Percentiles rank a stretch among this genome's conserved stretches.
These are phyloP conservation scores for Antheraea mylitta DNA, from an alignment of 1,140 invertebrate genomes.

Conservation along the genomic window DNA sequence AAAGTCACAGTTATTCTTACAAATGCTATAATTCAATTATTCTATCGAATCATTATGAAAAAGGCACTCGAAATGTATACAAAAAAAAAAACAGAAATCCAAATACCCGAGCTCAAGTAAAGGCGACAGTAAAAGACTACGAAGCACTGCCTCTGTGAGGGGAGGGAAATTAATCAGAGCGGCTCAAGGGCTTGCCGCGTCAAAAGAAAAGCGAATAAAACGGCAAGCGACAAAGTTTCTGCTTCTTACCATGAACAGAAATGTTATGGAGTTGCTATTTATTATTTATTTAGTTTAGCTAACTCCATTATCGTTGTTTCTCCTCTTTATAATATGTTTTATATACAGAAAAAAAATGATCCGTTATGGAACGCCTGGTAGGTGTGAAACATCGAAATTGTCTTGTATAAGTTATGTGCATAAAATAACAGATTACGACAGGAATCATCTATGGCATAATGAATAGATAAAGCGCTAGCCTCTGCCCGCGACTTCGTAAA, in stretches of 20 bases:
- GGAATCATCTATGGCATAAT: no score
- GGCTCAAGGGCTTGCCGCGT: constrained; percentile 71
- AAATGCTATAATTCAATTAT: no score
- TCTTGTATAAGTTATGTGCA: no score
- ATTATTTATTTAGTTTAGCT: not conserved
- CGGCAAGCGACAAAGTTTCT: constrained; percentile 76
- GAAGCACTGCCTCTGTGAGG: not conserved
- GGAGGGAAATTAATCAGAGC: constrained; percentile 67
- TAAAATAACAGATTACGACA: no score
- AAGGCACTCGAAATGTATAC: not conserved
- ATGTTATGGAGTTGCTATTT: constrained; percentile 34
- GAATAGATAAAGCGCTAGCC: no score
- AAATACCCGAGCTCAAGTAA: not conserved
- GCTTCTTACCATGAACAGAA: constrained; percentile 17
- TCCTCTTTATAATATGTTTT: not conserved
- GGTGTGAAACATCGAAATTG: no score
- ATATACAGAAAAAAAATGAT: no score
- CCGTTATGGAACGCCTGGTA: no score
- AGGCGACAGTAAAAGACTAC: constrained; percentile 1
- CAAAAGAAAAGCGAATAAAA: constrained; percentile 78
- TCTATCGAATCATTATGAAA: not conserved
- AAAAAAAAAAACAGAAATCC: not conserved
- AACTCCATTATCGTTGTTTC: not conserved
- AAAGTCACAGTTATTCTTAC: no score
- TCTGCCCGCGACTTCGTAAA: no score